These are phyloP conservation scores for Trinectes maculatus DNA, from an alignment of 2,113 vertebrate species.

Conservation along the genomic window DNA sequence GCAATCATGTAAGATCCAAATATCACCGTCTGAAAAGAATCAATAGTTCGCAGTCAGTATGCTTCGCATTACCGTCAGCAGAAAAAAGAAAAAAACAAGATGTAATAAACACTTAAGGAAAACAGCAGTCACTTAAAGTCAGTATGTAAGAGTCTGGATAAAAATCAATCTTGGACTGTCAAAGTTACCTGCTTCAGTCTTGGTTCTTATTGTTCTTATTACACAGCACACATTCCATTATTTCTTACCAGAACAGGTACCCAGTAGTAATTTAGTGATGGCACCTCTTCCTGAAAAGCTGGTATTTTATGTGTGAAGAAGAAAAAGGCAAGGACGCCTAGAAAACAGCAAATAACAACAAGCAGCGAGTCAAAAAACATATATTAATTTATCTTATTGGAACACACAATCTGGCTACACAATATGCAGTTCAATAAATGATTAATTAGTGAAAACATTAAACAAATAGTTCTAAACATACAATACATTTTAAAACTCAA, in stretches of 20 bases:
- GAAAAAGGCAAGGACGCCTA: slow-evolving; percentile 92
- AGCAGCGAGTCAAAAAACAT: background rate
- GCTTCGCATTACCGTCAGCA: background rate
- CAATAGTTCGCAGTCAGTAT: slow-evolving; percentile 23
- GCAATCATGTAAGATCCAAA: slow-evolving; percentile 93
- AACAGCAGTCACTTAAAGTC: background rate
- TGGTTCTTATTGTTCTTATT: background rate
- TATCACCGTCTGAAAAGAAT: slow-evolving; percentile 87
- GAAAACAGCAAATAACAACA: slow-evolving; percentile 26
- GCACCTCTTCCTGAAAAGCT: slow-evolving; percentile 84
- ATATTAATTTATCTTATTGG: background rate
- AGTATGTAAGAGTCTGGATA: no score
- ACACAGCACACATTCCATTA: background rate
- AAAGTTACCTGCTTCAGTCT: background rate
- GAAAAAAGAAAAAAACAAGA: background rate
- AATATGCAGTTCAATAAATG: no score
- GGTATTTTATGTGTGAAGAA: slow-evolving; percentile 91
- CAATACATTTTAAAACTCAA: background rate
- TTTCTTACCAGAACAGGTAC: slow-evolving; percentile 92
- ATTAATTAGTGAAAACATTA: no score
- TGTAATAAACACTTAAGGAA: background rate
- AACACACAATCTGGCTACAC: background rate
- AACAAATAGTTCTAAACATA: no score
- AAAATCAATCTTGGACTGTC: no score
- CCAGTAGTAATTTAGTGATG: slow-evolving; percentile 93